A percentile compares a stretch with the other conserved stretches of the same genome.
Evolutionary conservation across 2,888 invertebrate genomes (phyloP).

Genomic region (Epinotia nisella): DNA sequence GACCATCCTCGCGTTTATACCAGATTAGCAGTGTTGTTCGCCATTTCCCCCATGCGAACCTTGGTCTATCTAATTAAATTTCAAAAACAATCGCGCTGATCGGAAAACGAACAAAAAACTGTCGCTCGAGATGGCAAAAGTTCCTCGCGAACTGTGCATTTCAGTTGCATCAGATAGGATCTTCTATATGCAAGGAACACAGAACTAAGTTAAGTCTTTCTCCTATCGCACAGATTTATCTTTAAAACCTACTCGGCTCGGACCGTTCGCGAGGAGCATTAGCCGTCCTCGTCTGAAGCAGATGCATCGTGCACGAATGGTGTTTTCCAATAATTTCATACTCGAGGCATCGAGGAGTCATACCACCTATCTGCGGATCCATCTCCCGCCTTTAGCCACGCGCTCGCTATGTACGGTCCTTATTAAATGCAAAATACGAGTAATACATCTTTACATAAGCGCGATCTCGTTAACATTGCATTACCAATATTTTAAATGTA

Average conservation of each 20-base stretch:
- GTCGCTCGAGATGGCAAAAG: slow-evolving; percentile 50
- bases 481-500: slow-evolving; percentile 74
- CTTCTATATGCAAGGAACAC: slow-evolving; percentile 61
- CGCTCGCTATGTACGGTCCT: slow-evolving; percentile 69
- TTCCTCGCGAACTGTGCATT: slow-evolving; percentile 54
- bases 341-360: slow-evolving; percentile 69
- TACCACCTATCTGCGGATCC: slow-evolving; percentile 64
- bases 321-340: slow-evolving; percentile 83
- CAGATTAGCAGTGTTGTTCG: neutral
- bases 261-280: slow-evolving; percentile 73
- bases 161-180: slow-evolving; percentile 46
- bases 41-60: neutral
- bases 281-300: slow-evolving; percentile 63
- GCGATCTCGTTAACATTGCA: slow-evolving; percentile 78
- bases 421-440: slow-evolving; percentile 78
- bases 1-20: neutral
- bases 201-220: slow-evolving; percentile 57
- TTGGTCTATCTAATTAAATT: slow-evolving; percentile 40
- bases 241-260: slow-evolving; percentile 72
- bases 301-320: slow-evolving; percentile 81
- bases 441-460: slow-evolving; percentile 77
- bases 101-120: slow-evolving; percentile 45
- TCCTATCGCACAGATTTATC: slow-evolving; percentile 75
- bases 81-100: slow-evolving; percentile 35
- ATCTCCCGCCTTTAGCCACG: slow-evolving; percentile 79